These are phyloP conservation scores for Tympanuchus pallidicinctus DNA, from an alignment of 2,113 vertebrate genomes.

Conservation along the genomic window DNA sequence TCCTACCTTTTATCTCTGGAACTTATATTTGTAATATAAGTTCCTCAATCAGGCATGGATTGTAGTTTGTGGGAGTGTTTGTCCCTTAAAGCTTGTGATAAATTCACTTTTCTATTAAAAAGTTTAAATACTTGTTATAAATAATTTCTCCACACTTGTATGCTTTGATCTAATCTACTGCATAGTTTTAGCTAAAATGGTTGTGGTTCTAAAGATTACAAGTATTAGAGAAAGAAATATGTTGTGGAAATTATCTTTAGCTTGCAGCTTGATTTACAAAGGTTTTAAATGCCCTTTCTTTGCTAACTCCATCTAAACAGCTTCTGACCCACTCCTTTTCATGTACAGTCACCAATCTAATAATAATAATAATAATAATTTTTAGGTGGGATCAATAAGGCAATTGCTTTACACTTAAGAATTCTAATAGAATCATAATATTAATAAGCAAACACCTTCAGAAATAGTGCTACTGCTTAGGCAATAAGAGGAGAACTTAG, in stretches of 20 bases:
- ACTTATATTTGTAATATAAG: constrained; percentile 54
- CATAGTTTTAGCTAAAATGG: constrained; percentile 66
- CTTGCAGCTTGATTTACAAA: constrained; percentile 75
- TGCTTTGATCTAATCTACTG: constrained; percentile 73
- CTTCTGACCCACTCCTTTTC: constrained; percentile 47
- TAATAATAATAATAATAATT: constrained; percentile 65
- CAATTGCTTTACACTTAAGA: constrained; percentile 53
- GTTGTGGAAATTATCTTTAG: constrained; percentile 75
- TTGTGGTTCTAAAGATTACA: constrained; percentile 69
- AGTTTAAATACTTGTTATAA: constrained; percentile 66
- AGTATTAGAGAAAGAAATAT: constrained; percentile 65
- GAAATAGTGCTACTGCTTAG: constrained; percentile 35
- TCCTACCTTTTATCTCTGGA: constrained; percentile 31
- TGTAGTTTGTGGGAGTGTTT: not conserved
- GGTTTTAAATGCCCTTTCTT: constrained; percentile 66
- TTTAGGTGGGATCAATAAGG: constrained; percentile 50
- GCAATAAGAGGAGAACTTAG: constrained; percentile 28
- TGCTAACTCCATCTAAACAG: constrained; percentile 41
- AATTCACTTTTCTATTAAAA: constrained; percentile 70
- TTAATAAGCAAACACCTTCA: constrained; percentile 57
- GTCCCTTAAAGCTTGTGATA: constrained; percentile 46
- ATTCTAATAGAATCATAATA: constrained; percentile 54
- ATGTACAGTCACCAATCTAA: constrained; percentile 53
- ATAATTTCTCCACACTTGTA: constrained; percentile 56
- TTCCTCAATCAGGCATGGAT: constrained; percentile 37